Conservation (phyloP, 2,888 invertebrate species). For the Diaphora mendica region DNA sequence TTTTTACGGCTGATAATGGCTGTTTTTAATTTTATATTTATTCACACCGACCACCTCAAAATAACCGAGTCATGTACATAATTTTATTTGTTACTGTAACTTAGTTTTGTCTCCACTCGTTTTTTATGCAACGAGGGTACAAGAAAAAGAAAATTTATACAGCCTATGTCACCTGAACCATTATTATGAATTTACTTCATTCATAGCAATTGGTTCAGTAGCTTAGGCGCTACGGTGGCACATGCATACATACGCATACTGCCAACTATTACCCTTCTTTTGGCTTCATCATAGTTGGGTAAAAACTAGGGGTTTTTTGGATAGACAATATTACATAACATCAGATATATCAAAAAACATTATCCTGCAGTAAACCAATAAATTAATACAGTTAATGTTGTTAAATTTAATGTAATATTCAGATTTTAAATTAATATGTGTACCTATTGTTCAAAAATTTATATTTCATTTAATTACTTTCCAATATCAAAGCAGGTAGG, state of each 20-base stretch:
- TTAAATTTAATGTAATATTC: no score
- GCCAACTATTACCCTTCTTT: no score
- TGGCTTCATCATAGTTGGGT: no score
- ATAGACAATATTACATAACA: not conserved
- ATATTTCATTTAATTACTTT: no score
- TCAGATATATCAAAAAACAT: not conserved
- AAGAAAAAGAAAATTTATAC: not conserved
- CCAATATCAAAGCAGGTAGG: not conserved
- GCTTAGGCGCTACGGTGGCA: no score
- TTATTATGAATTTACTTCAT: no score
- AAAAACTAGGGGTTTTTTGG: not conserved
- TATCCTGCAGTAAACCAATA: not conserved
- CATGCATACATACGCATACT: no score
- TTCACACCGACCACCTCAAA: constrained; percentile 2
- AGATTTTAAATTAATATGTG: no score
- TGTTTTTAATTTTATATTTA: constrained; percentile 25
- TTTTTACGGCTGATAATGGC: constrained; percentile 19
- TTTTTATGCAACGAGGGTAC: not conserved
- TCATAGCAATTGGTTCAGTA: no score
- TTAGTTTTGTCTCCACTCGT: not conserved
- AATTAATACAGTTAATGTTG: no score
- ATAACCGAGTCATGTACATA: not conserved
- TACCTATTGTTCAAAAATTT: no score
- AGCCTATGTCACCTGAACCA: no score
- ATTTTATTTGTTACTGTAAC: not conserved